Evolutionary conservation across 2,888 invertebrate genomes (phyloP).

Genomic region (Cistogaster globosa): DNA sequence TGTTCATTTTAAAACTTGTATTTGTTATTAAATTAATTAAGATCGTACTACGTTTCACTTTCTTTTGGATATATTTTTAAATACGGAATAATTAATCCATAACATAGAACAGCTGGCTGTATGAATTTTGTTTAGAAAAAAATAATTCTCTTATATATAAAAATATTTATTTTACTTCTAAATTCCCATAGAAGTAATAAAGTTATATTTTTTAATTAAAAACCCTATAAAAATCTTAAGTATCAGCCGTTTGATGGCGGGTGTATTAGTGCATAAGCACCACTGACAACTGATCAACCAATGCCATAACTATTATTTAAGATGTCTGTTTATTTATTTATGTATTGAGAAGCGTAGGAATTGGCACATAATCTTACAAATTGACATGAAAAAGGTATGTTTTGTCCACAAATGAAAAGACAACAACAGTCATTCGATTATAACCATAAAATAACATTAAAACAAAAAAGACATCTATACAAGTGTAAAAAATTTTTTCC

Average conservation of each 20-base stretch:
- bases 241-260: not conserved
- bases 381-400: constrained; percentile 29
- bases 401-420: not conserved
- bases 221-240: not conserved
- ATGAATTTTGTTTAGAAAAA: not conserved
- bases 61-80: too few species aligned
- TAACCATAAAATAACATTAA: not conserved
- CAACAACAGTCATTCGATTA: constrained; percentile 32
- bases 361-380: not conserved
- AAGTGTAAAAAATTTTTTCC: not conserved
- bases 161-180: not conserved
- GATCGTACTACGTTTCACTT: too few species aligned
- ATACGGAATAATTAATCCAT: too few species aligned
- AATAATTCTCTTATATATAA: constrained; percentile 12
- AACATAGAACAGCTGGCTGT: too few species aligned
- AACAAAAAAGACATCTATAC: not conserved
- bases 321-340: constrained; percentile 33
- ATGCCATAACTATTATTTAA: constrained; percentile 18
- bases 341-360: not conserved
- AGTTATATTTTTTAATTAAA: not conserved
- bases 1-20: too few species aligned
- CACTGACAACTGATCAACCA: not conserved
- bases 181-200: constrained; percentile 13
- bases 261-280: not conserved
- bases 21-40: too few species aligned